Evolutionary conservation across 2,113 vertebrate genomes (phyloP).

Genomic region (Peromyscus californicus): DNA sequence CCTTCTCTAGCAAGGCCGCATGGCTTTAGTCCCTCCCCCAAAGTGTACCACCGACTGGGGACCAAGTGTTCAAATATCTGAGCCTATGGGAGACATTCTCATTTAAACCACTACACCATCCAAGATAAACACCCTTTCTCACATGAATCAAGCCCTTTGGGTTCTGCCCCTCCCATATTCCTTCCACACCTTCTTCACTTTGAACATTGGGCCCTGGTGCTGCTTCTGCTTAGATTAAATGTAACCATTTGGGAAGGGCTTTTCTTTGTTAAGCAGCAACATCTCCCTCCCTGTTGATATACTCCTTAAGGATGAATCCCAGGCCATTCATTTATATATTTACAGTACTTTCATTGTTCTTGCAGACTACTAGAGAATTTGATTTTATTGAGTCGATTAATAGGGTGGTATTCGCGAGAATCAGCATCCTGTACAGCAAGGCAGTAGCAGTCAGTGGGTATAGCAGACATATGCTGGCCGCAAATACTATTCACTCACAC

Average conservation of each 20-base stretch:
- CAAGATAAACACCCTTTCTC: neutral
- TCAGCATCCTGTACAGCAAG: neutral
- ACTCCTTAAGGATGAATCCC: neutral
- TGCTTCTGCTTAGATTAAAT: neutral
- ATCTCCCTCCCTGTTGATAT: neutral
- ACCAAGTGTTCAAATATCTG: neutral
- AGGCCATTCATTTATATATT: neutral
- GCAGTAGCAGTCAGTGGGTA: no score
- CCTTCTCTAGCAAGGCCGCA: neutral
- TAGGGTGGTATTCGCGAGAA: neutral
- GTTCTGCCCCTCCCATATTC: neutral
- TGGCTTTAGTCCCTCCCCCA: neutral
- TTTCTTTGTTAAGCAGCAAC: neutral
- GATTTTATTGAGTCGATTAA: neutral
- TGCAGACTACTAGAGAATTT: neutral
- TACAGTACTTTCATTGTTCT: neutral
- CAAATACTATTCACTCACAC: fast-evolving
- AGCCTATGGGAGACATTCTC: neutral
- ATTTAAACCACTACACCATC: neutral
- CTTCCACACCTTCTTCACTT: neutral
- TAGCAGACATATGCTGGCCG: neutral
- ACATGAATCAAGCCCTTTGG: fast-evolving
- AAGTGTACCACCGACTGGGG: neutral
- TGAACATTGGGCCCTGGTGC: neutral
- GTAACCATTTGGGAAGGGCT: no score